Percentiles rank a stretch among this genome's conserved stretches.
phyloP scores from a whole-genome alignment of 2,797 vertebrate genomes.

The Bovichtus variegatus region DNA sequence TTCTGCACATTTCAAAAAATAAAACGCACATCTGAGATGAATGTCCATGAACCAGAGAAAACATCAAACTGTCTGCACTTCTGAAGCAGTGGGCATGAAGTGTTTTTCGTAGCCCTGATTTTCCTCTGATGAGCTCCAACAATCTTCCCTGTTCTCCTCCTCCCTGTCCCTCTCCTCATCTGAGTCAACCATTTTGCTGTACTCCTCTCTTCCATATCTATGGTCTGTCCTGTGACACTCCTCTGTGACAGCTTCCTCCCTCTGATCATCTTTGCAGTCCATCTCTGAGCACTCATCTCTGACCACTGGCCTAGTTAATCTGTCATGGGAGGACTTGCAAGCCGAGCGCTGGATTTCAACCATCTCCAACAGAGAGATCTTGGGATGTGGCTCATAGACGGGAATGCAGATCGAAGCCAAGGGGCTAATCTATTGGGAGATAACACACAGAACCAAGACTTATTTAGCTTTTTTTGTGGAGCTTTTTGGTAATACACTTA shows the following conservation, averaged over 20 bases:
- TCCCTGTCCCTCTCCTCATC: slow-evolving; percentile 59
- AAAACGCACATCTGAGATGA: background rate
- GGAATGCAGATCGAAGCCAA: slow-evolving; percentile 43
- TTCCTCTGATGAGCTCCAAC: slow-evolving; percentile 59
- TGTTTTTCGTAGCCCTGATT: slow-evolving; percentile 83
- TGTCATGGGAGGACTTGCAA: slow-evolving; percentile 2
- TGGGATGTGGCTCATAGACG: slow-evolving; percentile 54
- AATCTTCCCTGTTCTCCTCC: slow-evolving; percentile 5
- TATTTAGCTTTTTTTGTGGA: background rate
- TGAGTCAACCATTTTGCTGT: slow-evolving; percentile 77
- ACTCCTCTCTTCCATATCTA: slow-evolving; percentile 55
- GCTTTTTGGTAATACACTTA: background rate
- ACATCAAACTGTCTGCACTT: slow-evolving; percentile 41
- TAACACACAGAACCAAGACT: slow-evolving; percentile 1
- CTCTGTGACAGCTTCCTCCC: slow-evolving; percentile 15
- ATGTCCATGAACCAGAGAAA: background rate
- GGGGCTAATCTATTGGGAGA: slow-evolving; percentile 60
- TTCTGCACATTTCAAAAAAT: background rate
- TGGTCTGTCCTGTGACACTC: slow-evolving; percentile 21
- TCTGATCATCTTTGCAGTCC: slow-evolving; percentile 21
- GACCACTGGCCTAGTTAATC: background rate
- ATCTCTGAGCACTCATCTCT: slow-evolving; percentile 19
- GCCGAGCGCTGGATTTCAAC: slow-evolving; percentile 45
- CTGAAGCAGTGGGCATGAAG: slow-evolving; percentile 81
- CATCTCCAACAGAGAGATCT: slow-evolving; percentile 78